phyloP scores from a whole-genome alignment of 2,113 vertebrate genomes.

The Archocentrus centrarchus region DNA sequence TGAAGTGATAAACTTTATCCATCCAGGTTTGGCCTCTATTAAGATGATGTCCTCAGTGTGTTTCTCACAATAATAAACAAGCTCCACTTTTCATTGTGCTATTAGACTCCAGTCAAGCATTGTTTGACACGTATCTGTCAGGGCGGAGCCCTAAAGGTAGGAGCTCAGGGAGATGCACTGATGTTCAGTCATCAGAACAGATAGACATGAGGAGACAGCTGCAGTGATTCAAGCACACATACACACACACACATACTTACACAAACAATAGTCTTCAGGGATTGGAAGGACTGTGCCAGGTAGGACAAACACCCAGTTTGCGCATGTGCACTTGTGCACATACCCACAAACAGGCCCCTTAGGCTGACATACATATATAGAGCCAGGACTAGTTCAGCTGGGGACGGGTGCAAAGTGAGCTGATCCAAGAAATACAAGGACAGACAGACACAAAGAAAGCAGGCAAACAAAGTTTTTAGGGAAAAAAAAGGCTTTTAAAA shows the following conservation, averaged over 20 bases:
- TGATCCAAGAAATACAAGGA: slow-evolving; percentile 39
- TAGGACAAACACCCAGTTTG: slow-evolving; percentile 45
- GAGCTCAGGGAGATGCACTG: slow-evolving; percentile 30
- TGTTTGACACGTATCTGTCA: slow-evolving; percentile 43
- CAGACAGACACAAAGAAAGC: not conserved
- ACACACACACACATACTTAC: slow-evolving; percentile 1
- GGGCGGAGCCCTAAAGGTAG: slow-evolving; percentile 44
- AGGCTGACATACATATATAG: slow-evolving; percentile 56
- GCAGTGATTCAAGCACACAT: slow-evolving; percentile 40
- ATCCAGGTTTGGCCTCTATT: not conserved
- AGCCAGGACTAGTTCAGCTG: slow-evolving; percentile 37
- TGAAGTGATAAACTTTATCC: not conserved
- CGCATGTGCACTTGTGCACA: slow-evolving; percentile 12
- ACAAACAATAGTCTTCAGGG: slow-evolving; percentile 32
- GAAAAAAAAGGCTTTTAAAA: not conserved
- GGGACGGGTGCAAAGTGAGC: slow-evolving; percentile 20
- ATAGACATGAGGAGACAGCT: slow-evolving; percentile 69
- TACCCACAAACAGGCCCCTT: slow-evolving; percentile 34
- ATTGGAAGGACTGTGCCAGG: slow-evolving; percentile 49
- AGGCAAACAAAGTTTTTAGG: not conserved
- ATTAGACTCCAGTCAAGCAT: slow-evolving; percentile 35
- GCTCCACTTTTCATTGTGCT: not conserved
- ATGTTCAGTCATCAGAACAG: slow-evolving; percentile 56
- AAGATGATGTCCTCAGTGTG: not conserved
- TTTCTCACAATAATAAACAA: not conserved